These are phyloP conservation scores for Phaethornis superciliosus DNA, from an alignment of 2,113 vertebrate species.

Conservation along the genomic window DNA sequence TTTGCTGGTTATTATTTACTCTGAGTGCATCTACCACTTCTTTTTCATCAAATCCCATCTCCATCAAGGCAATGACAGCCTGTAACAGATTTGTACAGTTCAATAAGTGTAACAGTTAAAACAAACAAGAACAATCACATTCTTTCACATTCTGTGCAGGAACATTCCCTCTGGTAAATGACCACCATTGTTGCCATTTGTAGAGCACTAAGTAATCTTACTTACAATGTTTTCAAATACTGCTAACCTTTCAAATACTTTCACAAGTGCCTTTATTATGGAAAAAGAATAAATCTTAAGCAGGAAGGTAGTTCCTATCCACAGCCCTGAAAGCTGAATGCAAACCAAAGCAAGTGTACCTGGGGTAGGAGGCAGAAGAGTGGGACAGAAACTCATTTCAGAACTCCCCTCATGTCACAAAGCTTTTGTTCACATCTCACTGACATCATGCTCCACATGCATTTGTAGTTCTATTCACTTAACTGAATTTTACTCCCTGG, in stretches of 20 bases:
- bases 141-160: not conserved
- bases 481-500: not conserved
- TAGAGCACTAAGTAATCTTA: not conserved
- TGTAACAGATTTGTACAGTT: conserved; percentile 42
- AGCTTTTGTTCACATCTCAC: not conserved
- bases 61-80: conserved; percentile 95
- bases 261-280: not conserved
- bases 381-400: not conserved
- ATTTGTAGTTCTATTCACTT: not conserved
- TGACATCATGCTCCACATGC: not conserved
- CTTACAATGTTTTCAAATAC: not conserved
- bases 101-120: not conserved
- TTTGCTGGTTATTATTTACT: conserved; percentile 98
- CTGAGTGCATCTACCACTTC: conserved; percentile 93
- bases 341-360: not conserved
- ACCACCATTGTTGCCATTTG: not conserved
- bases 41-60: conserved; percentile 98
- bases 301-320: not conserved
- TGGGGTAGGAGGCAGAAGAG: not conserved
- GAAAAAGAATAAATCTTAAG: not conserved
- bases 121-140: not conserved
- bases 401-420: not conserved
- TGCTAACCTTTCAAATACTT: not conserved
- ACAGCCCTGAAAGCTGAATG: not conserved
- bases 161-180: not conserved